Base-by-base conservation (phyloP, 2,113 vertebrate genomes). In the Mustela lutreola region DNA sequence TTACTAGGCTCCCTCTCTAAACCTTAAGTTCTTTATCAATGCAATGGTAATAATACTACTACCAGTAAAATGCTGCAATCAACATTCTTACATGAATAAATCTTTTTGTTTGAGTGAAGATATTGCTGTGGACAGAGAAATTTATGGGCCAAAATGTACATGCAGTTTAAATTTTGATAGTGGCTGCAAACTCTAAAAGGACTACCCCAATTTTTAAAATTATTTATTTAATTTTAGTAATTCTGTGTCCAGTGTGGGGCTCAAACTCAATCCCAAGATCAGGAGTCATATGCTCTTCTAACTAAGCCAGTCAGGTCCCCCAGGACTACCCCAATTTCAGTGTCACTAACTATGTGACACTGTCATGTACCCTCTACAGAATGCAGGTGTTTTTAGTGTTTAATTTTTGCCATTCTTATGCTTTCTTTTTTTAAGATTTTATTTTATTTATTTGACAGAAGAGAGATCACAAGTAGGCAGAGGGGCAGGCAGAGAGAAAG, bases 161-260 rank as follows among this genome's bases (percentile, higher is more conserved):
- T 90, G 75, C 21, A 60, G 22, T 94, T 89, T 96, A 92, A 95
- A 91, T 83, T 62, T 63, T 70, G 31, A 62, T 88, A 91, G 26
- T 62, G 91, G 81, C 60, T 91, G 9, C 9, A 63, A 78, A 75
- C 28, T 92, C 83, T 48, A 31, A 76, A 89, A 94, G 71, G 42
- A 82, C 42, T 31, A 63, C 48, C 26, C 24, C 45, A 50, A 4
- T 70, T 83, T 70, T 19, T 36, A 2, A 75, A 75, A 26, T 75
- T 45, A 42, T 15, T 45, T 45, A 31, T 78, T 78, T 78, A 78
- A 48, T 78, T 48, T 76, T 76, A 76, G 73, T 76, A 28, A 76
- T 76, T 76, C 73, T 76, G 8, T 6, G 16, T 26, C 39, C 14
- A 28, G 24, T 39, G 7, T 76, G 73, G 42, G 73, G 24, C 14